A percentile compares a stretch with the other conserved stretches of the same genome.
These are phyloP conservation scores for Anoplius nigerrimus DNA, from an alignment of 2,888 invertebrate genomes.

Conservation along the genomic window DNA sequence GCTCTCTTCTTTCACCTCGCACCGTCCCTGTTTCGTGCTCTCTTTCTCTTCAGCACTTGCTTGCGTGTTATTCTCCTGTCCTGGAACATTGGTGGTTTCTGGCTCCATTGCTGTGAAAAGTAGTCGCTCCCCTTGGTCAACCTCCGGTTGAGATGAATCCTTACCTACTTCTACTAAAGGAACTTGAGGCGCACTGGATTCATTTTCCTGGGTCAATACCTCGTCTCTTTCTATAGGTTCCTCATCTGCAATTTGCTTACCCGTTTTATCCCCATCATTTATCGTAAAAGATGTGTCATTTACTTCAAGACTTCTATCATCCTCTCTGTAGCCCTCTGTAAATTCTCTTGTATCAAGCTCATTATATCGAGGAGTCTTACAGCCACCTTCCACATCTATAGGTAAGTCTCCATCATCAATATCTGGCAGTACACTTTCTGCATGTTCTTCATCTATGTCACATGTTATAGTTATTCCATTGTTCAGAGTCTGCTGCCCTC, in stretches of 20 bases:
- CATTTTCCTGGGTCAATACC: conserved; percentile 9
- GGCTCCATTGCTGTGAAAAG: conserved; percentile 68
- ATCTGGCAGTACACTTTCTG: conserved; percentile 64
- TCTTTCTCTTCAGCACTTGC: conserved; percentile 30
- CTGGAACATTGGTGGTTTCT: conserved; percentile 52
- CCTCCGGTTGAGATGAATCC: conserved; percentile 57
- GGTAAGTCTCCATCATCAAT: conserved; percentile 54
- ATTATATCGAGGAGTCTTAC: conserved; percentile 48
- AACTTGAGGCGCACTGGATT: conserved; percentile 20
- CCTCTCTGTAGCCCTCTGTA: conserved; percentile 40
- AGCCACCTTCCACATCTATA: conserved; percentile 28
- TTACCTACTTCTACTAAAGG: conserved; percentile 32
- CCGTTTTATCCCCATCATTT: not conserved
- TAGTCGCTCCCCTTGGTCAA: conserved; percentile 67
- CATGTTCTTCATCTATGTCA: conserved; percentile 56
- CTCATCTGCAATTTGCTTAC: conserved; percentile 35
- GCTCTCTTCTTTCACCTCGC: conserved; percentile 45
- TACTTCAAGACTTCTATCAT: conserved; percentile 32
- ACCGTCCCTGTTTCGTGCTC: conserved; percentile 23
- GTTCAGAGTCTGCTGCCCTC: conserved; percentile 54
- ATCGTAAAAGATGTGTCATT: not conserved
- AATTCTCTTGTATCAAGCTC: conserved; percentile 42
- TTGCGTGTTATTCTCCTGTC: conserved; percentile 29
- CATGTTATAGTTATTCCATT: conserved; percentile 42
- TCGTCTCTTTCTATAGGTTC: conserved; percentile 27